Conservation (phyloP, 2,113 vertebrate species). For the Montifringilla adamsi region DNA sequence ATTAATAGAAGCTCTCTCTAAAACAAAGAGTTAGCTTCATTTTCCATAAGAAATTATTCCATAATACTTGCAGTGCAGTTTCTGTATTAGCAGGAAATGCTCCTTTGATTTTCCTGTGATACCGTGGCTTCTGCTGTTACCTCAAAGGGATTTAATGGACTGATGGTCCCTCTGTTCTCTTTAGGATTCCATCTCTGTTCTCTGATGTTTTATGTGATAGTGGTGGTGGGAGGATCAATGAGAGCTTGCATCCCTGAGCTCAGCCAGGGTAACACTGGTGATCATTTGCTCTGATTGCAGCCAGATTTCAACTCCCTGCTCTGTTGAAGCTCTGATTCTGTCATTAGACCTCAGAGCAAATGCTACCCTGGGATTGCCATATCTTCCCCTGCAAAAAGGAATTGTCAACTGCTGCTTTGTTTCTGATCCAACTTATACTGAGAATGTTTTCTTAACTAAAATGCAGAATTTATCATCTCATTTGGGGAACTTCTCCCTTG, state of each 20-base stretch:
- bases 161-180: not conserved
- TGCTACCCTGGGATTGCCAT: not conserved
- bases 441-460: constrained; percentile 42
- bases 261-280: not conserved
- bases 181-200: not conserved
- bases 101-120: not conserved
- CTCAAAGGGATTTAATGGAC: not conserved
- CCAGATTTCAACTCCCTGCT: not conserved
- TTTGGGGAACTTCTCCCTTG: constrained; percentile 44
- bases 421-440: constrained; percentile 17
- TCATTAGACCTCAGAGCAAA: not conserved
- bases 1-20: not conserved
- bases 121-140: not conserved
- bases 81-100: not conserved
- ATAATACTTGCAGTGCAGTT: not conserved
- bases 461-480: constrained; percentile 40
- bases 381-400: not conserved
- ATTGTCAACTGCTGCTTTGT: constrained; percentile 31
- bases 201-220: not conserved
- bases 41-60: not conserved
- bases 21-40: not conserved
- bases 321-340: not conserved
- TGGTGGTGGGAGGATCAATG: not conserved
- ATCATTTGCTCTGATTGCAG: not conserved
- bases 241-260: not conserved